Base-by-base conservation (phyloP, 2,797 vertebrate species). In the Scleropages formosus region DNA sequence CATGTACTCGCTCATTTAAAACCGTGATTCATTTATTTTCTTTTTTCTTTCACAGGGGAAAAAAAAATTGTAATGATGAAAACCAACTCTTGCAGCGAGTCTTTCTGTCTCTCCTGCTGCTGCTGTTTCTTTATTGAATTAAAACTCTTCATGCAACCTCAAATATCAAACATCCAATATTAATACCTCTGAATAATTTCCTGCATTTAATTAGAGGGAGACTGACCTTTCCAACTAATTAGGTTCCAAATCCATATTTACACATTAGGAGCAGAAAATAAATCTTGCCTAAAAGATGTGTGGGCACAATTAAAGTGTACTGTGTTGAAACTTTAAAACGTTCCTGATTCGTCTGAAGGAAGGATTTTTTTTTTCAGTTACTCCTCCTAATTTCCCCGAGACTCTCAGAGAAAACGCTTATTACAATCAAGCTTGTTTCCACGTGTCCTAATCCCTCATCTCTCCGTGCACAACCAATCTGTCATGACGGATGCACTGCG, bases 111-210 rank as follows among this genome's bases (percentile, higher is more conserved):
- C 39, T 6, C 31, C 49, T 51, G 26, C 22, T 70, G 53, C 31
- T 15, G 53, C 12, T 12, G 56, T 18, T 56, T 56, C 53, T 12
- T 18, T 51, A 70, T 70, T 31, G 70, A 8, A 70, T 18, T 56
- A 11, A 47, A 56, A 15, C 18, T 27, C 22, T 26, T 70, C 68
- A 11, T 22, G 4, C 56, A 18, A 53, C 24, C 20, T 70, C 8
- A 70, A 53, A 70, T 70, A 70, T 58, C 47, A 70, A 70, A 22
- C 68, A 58, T 70, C 44, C 51, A 22, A 70, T 70, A 70, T 70
- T 70, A 70, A 70, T 70, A 70, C 27, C 47, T 20, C 24, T 1
- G 56, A 22, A 70, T 53, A 53, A 31, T 70, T 56, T 26, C 49
- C 26, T 27, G 47, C 22, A 56, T 56, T 53, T 56, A 53, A 70